Evolutionary conservation across 2,113 vertebrate genomes (phyloP).

Genomic region (Talpa occidentalis): DNA sequence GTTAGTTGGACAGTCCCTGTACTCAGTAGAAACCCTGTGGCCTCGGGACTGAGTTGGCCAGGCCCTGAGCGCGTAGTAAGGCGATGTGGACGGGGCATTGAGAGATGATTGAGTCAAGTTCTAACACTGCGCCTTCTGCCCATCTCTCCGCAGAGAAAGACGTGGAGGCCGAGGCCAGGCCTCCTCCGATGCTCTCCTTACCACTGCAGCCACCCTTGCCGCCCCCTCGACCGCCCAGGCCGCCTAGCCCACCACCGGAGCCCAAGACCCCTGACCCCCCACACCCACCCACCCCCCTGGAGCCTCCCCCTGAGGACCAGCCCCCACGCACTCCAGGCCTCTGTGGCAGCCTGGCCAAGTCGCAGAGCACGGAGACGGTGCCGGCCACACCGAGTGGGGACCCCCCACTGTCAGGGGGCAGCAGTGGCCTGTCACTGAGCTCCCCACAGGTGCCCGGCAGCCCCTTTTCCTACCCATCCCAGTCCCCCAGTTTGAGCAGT

Average conservation of each 20-base stretch:
- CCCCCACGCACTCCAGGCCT: conserved; percentile 94
- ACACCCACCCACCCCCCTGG: conserved; percentile 78
- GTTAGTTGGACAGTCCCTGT: not conserved
- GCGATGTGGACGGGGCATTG: too few relatives aligned
- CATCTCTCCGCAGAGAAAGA: conserved; percentile 81
- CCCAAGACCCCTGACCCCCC: conserved; percentile 67
- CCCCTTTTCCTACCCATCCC: conserved; percentile 96
- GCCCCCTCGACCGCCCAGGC: conserved; percentile 59
- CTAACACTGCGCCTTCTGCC: not conserved
- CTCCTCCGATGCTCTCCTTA: conserved; percentile 59
- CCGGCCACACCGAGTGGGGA: conserved; percentile 94
- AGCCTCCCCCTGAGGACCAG: conserved; percentile 92
- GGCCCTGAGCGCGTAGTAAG: too few relatives aligned
- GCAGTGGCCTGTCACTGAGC: conserved; percentile 91
- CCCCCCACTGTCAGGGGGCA: conserved; percentile 91
- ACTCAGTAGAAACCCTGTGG: not conserved
- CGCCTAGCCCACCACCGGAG: conserved; percentile 83
- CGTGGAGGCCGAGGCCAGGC: conserved; percentile 79
- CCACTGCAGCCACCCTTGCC: conserved; percentile 62
- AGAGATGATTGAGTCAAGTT: too few relatives aligned
- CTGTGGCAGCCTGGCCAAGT: conserved; percentile 90
- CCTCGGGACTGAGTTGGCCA: too few relatives aligned
- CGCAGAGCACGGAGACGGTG: conserved; percentile 93
- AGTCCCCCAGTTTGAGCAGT: conserved; percentile 93
- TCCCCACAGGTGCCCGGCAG: conserved; percentile 95